A percentile compares a stretch with the other conserved stretches of the same genome.
Conservation (phyloP, 2,888 invertebrate genomes). For the Drosophila testacea region DNA sequence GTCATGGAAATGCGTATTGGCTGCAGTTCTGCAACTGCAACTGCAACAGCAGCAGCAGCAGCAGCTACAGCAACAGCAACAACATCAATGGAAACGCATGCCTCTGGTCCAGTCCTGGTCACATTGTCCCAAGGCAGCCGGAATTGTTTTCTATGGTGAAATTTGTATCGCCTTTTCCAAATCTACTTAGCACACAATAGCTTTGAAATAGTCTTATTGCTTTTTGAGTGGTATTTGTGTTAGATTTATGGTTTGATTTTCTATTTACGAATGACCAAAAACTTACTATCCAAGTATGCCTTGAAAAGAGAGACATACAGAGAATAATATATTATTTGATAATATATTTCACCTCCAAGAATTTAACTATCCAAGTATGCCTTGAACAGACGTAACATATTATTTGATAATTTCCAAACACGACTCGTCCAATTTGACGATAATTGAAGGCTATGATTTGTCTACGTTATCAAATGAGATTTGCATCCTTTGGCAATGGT, state of each 20-base stretch:
- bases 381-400: background rate
- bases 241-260: slow-evolving; percentile 79
- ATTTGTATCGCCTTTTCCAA: slow-evolving; percentile 84
- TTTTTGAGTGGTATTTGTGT: slow-evolving; percentile 82
- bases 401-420: too few species aligned
- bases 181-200: slow-evolving; percentile 85
- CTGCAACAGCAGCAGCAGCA: slow-evolving; percentile 22
- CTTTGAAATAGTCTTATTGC: slow-evolving; percentile 81
- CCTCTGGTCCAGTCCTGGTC: slow-evolving; percentile 28
- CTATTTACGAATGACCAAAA: slow-evolving; percentile 21
- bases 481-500: too few species aligned
- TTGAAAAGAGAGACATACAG: background rate
- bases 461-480: too few species aligned
- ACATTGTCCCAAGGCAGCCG: slow-evolving; percentile 59
- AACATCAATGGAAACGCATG: slow-evolving; percentile 38
- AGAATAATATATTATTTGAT: background rate
- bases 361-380: too few species aligned
- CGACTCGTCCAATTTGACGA: too few species aligned
- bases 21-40: slow-evolving; percentile 26
- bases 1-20: slow-evolving; percentile 41
- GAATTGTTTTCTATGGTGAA: slow-evolving; percentile 71
- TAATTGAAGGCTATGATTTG: too few species aligned
- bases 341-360: too few species aligned
- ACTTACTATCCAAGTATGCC: slow-evolving; percentile 21
- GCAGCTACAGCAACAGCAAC: slow-evolving; percentile 25